These are phyloP conservation scores for Camelus bactrianus DNA, from an alignment of 2,113 vertebrate species.

Conservation along the genomic window DNA sequence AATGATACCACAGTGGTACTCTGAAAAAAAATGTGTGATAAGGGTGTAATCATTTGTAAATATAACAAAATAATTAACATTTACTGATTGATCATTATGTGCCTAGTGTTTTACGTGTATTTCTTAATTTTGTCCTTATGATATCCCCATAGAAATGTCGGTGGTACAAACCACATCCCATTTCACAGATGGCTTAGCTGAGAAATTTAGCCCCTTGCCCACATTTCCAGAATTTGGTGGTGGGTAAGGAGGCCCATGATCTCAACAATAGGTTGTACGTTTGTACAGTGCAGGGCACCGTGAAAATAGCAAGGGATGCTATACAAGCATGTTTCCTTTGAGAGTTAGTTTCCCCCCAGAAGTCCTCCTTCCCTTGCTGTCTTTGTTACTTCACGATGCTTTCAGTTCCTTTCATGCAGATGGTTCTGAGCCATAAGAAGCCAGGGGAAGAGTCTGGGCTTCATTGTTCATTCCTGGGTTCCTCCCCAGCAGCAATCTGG, in stretches of 20 bases:
- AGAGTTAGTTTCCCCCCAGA: not conserved
- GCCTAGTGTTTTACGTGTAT: not conserved
- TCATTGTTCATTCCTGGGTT: not conserved
- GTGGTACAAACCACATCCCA: not conserved
- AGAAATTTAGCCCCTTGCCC: not conserved
- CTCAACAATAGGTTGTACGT: not conserved
- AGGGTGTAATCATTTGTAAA: not conserved
- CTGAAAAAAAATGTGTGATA: not conserved
- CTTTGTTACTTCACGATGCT: not conserved
- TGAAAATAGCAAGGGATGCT: not conserved
- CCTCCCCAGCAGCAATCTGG: not conserved
- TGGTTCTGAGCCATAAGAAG: not conserved
- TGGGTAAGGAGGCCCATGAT: not conserved
- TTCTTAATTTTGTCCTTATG: not conserved
- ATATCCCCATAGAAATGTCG: not conserved
- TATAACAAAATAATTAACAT: not conserved
- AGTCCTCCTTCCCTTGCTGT: not conserved
- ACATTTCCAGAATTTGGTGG: not conserved
- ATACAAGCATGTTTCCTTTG: not conserved
- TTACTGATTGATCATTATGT: not conserved
- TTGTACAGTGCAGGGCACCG: no score
- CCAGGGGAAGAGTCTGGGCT: not conserved
- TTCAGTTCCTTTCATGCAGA: not conserved
- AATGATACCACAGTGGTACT: not conserved
- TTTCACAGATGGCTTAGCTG: not conserved